phyloP scores from a whole-genome alignment of 2,797 vertebrate genomes.

The Coregonus ussuriensis region DNA sequence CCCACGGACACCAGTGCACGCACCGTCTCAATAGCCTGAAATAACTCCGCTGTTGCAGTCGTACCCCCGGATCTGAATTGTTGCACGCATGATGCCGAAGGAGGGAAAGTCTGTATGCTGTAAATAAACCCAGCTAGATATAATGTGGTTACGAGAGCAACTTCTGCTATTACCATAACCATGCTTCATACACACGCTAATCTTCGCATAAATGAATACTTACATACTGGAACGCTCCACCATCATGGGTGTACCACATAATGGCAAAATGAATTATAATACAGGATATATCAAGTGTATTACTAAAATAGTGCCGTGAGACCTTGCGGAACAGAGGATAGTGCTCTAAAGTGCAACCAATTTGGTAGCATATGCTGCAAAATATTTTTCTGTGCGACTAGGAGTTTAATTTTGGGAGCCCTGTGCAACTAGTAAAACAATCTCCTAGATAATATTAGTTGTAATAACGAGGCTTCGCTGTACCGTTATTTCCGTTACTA shows the following conservation, averaged over 20 bases:
- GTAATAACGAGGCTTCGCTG: too few relatives aligned
- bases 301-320: neutral
- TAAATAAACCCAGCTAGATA: constrained; percentile 4
- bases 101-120: neutral
- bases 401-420: too few relatives aligned
- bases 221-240: too few relatives aligned
- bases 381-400: too few relatives aligned
- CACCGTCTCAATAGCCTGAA: constrained; percentile 1
- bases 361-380: too few relatives aligned
- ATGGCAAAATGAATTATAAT: too few relatives aligned
- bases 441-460: too few relatives aligned
- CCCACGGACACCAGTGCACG: too few relatives aligned
- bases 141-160: neutral
- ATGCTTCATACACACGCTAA: neutral
- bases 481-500: too few relatives aligned
- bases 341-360: too few relatives aligned
- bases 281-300: neutral
- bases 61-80: neutral
- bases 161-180: neutral
- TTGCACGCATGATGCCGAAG: neutral
- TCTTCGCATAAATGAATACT: neutral
- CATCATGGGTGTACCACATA: too few relatives aligned
- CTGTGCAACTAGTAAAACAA: too few relatives aligned
- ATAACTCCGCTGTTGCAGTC: neutral
- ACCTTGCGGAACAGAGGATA: neutral